A percentile compares a stretch with the other conserved stretches of the same genome.
Conservation (phyloP, 2,113 vertebrate genomes). For the Actinemys pallida region DNA sequence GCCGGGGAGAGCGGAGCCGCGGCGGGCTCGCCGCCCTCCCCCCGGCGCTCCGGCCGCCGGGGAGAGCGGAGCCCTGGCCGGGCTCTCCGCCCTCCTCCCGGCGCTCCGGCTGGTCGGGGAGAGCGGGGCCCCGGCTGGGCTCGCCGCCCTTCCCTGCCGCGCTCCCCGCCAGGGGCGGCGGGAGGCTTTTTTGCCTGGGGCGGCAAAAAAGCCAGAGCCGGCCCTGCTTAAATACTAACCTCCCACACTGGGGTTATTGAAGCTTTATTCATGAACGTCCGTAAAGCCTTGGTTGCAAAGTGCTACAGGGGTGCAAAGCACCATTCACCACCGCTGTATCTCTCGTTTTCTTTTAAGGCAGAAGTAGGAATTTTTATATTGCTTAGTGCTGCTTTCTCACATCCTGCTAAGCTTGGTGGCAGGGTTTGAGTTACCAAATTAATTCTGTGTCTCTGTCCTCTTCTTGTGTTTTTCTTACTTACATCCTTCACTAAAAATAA, state of each 20-base stretch:
- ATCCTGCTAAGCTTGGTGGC: not conserved
- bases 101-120: no score
- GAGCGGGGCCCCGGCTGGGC: no score
- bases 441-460: not conserved
- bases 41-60: no score
- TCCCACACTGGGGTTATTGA: not conserved
- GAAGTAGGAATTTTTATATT: not conserved
- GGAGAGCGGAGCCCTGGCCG: no score
- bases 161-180: no score
- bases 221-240: not conserved
- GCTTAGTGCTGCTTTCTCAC: not conserved
- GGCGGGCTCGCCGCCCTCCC: no score
- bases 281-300: not conserved
- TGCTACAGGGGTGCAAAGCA: not conserved
- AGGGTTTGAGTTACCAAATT: not conserved
- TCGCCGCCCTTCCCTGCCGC: no score
- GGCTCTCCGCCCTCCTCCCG: no score
- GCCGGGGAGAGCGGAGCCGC: no score
- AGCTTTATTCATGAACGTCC: not conserved
- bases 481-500: not conserved
- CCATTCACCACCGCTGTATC: not conserved
- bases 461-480: not conserved
- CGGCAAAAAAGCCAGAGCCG: no score
- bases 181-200: no score
- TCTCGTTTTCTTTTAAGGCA: not conserved